These are phyloP conservation scores for Eidolon helvum DNA, from an alignment of 2,113 vertebrate genomes.

Conservation along the genomic window DNA sequence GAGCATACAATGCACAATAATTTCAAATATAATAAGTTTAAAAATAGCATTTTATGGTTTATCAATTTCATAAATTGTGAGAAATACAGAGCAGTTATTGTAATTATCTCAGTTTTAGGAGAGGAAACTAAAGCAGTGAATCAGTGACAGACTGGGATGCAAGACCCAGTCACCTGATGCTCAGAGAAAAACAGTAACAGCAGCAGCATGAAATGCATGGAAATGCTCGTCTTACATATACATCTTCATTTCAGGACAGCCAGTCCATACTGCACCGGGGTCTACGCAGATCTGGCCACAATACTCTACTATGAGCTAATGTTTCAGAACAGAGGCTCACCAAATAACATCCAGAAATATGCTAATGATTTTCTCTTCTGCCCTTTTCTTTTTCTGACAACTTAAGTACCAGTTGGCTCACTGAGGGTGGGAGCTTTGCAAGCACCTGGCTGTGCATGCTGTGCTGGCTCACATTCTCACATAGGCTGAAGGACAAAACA, in stretches of 20 bases:
- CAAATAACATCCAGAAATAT: background rate
- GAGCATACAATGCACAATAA: background rate
- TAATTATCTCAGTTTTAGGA: background rate
- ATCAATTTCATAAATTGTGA: background rate
- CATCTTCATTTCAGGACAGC: background rate
- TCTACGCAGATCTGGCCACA: no score
- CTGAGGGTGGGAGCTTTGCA: background rate
- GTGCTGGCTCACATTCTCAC: background rate
- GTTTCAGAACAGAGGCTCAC: background rate
- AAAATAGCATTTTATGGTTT: background rate
- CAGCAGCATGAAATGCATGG: rapidly evolving
- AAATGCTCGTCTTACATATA: background rate
- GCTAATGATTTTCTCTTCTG: background rate
- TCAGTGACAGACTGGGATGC: background rate
- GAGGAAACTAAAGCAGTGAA: background rate
- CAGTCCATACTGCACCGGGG: background rate
- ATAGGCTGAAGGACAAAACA: background rate
- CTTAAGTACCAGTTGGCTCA: background rate
- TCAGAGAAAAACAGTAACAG: background rate
- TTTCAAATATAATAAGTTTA: background rate
- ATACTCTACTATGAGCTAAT: background rate
- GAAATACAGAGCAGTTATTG: background rate
- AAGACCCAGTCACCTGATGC: background rate
- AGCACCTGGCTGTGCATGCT: background rate
- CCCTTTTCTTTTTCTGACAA: background rate